phyloP scores from a whole-genome alignment of 1,140 invertebrate genomes.

The Paralvinella palmiformis region DNA sequence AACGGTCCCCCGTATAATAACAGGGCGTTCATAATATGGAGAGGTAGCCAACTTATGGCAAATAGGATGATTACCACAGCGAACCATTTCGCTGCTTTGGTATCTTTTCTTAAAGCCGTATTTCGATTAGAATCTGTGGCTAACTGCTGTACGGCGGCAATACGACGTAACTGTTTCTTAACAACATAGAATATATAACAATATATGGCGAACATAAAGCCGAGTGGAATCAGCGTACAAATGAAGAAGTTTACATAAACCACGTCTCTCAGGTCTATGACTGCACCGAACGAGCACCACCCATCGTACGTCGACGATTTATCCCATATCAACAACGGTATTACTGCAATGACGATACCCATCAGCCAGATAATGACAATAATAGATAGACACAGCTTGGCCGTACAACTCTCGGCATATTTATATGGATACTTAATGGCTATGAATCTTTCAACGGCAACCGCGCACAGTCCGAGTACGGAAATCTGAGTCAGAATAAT shows the following conservation, averaged over 20 bases:
- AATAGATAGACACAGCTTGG: conserved; percentile 26
- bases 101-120: no score
- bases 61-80: conserved; percentile 38
- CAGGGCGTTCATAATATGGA: conserved; percentile 40
- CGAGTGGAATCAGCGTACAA: conserved; percentile 34
- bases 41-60: conserved; percentile 41
- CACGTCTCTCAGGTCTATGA: conserved; percentile 43
- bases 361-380: conserved; percentile 32
- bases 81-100: conserved; percentile 40
- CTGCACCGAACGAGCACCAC: conserved; percentile 33
- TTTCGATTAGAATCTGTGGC: conserved; percentile 20
- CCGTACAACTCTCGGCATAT: conserved; percentile 34
- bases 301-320: conserved; percentile 11
- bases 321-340: conserved; percentile 46
- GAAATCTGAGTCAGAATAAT: conserved; percentile 45
- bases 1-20: conserved; percentile 23
- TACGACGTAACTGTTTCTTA: conserved; percentile 29
- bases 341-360: conserved; percentile 36
- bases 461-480: conserved; percentile 39
- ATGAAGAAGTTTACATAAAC: conserved; percentile 47
- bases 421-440: conserved; percentile 41
- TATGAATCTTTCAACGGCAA: conserved; percentile 40
- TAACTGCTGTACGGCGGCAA: conserved; percentile 30
- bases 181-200: conserved; percentile 41
- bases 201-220: conserved; percentile 41